Base-by-base conservation (phyloP, 2,888 invertebrate genomes). In the Busseola fusca region DNA sequence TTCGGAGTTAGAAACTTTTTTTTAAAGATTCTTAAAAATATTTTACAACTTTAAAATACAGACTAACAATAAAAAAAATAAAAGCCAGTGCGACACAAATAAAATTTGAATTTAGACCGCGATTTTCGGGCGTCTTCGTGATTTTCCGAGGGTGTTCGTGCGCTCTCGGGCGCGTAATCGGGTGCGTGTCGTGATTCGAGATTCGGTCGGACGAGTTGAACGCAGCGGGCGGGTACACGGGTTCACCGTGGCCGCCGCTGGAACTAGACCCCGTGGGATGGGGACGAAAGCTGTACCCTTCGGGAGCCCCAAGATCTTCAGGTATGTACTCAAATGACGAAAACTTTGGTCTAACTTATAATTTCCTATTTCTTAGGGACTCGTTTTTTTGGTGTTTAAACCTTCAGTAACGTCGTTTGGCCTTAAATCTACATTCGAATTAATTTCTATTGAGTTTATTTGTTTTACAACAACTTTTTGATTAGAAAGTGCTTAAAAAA, bases 221-320 rank as follows among this genome's bases (percentile, higher is more conserved):
- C 95, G 96, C 97, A 93, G 96, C 97, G 96, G 97, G 97, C 96
- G 97, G 97, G 91, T 97, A 97, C 96, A 96, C 97, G 96, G 97
- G 97, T 94, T 97, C 97, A 93, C 97, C 97, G 95, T 97, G 97
- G 97, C 97, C 97, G 91, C 97, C 97, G 91, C 96, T 97, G 82
- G 97, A 97, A 91, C 96, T 97, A 94, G 97, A 97, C 96, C 97
- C 97, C 91, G 97, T 97, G 93, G 97, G 96, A 94, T 98, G 98
- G 98, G 97, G 98, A 82, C 97, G 98, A 87, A 98, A 98, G 93
- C 96, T 98, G 87, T 98, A 98, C 92, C 97, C 97, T 87, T 96
- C 97, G 87, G 96, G 97, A 85, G 97, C 97, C 85, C 97, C 97
- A 83, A 94, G 97, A 85, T 96, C 96, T 84, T 97, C 97, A 89